phyloP scores from a whole-genome alignment of 2,797 vertebrate species.

The Hydrocynus forskahlii region DNA sequence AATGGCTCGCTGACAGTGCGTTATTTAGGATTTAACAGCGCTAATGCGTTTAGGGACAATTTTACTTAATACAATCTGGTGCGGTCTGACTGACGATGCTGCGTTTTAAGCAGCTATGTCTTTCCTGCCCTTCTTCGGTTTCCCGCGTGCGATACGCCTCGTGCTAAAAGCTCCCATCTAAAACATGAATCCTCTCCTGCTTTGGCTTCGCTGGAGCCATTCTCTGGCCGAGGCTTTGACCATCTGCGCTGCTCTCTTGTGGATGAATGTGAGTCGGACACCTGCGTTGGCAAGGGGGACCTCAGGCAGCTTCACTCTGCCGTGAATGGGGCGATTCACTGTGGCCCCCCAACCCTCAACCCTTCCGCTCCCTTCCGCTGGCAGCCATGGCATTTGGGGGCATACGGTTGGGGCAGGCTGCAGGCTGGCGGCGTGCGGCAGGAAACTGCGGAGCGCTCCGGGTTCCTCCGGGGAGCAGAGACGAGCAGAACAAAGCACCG shows the following conservation, averaged over 20 bases:
- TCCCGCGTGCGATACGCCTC: no score
- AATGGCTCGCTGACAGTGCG: no score
- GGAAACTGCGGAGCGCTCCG: slow-evolving; percentile 24
- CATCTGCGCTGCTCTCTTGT: slow-evolving; percentile 55
- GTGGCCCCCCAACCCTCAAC: slow-evolving; percentile 23
- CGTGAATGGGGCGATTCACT: slow-evolving; percentile 52
- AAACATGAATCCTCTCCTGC: slow-evolving; percentile 35
- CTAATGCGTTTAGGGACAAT: no score
- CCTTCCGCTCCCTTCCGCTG: slow-evolving; percentile 50
- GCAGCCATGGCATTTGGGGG: slow-evolving; percentile 27
- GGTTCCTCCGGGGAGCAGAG: slow-evolving; percentile 10
- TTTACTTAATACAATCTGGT: no score
- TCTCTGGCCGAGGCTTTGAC: slow-evolving; percentile 41
- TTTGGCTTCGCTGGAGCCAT: slow-evolving; percentile 34
- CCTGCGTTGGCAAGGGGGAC: slow-evolving; percentile 38
- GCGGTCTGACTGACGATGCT: no score
- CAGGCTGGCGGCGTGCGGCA: slow-evolving; percentile 37
- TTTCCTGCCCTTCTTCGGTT: no score
- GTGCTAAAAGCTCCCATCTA: background rate
- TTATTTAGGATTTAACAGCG: no score
- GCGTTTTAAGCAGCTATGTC: no score
- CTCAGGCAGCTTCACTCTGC: slow-evolving; percentile 38
- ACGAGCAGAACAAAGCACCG: slow-evolving; percentile 34
- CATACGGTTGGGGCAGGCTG: slow-evolving; percentile 40
- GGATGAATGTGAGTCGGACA: slow-evolving; percentile 41